Percentiles rank a stretch among this genome's conserved stretches.
Evolutionary conservation across 2,113 vertebrate genomes (phyloP).

Genomic region (Cyrtonyx montezumae): DNA sequence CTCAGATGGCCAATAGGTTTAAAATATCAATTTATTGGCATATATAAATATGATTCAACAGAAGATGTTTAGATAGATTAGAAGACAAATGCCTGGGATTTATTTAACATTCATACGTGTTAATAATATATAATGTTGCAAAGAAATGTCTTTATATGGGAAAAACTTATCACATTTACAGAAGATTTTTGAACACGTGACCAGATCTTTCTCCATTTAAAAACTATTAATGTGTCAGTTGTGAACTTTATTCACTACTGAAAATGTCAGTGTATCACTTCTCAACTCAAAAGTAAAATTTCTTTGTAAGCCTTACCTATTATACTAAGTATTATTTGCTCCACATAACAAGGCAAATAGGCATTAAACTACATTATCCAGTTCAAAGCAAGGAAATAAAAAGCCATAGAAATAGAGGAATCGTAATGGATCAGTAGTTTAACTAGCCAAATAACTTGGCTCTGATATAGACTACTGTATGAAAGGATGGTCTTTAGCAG

Average conservation of each 20-base stretch:
- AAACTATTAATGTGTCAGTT: constrained; percentile 25
- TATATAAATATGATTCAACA: too few relatives aligned
- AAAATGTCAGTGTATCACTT: constrained; percentile 61
- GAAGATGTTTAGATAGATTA: not conserved
- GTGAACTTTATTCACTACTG: constrained; percentile 47
- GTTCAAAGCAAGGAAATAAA: constrained; percentile 56
- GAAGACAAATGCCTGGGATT: not conserved
- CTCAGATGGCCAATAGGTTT: not conserved
- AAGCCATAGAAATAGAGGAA: not conserved
- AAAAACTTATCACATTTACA: constrained; percentile 2
- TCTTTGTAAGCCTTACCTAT: constrained; percentile 39
- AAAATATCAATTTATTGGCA: not conserved
- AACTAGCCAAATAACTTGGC: too few relatives aligned
- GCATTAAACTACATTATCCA: constrained; percentile 49
- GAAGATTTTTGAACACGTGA: constrained; percentile 24
- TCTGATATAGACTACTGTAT: too few relatives aligned
- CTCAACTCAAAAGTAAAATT: constrained; percentile 32
- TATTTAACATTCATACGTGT: not conserved
- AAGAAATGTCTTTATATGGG: not conserved
- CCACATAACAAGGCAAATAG: constrained; percentile 46
- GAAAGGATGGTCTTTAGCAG: too few relatives aligned
- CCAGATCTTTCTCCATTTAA: constrained; percentile 21
- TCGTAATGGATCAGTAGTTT: too few relatives aligned
- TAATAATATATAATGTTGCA: not conserved
- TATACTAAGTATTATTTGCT: constrained; percentile 41